These are phyloP conservation scores for Blastobasis lacticolella DNA, from an alignment of 2,888 invertebrate species.

Conservation along the genomic window DNA sequence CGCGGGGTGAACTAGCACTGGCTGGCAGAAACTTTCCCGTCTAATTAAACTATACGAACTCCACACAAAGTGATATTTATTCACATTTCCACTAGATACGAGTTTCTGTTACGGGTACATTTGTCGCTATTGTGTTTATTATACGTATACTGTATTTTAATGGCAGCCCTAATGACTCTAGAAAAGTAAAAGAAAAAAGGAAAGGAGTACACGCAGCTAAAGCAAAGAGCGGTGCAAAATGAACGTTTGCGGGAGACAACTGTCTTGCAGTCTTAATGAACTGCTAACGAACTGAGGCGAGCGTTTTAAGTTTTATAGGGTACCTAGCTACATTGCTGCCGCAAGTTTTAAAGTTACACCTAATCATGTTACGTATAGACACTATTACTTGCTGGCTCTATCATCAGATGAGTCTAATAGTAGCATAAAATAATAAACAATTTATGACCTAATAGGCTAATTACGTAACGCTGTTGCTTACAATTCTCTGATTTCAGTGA, in stretches of 20 bases:
- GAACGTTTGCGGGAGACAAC: slow-evolving; percentile 24
- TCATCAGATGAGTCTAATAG: no score
- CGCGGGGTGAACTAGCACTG: not conserved
- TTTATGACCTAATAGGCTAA: no score
- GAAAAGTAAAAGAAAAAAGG: no score
- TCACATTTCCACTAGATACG: slow-evolving; percentile 21
- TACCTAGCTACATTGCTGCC: no score
- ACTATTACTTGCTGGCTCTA: no score
- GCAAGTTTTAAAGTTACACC: no score
- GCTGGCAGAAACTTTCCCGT: slow-evolving; percentile 23
- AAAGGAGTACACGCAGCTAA: no score
- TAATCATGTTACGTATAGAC: no score
- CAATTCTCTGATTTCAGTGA: no score
- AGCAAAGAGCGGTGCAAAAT: slow-evolving; percentile 14
- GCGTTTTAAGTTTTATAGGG: slow-evolving; percentile 15
- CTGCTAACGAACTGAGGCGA: slow-evolving; percentile 36
- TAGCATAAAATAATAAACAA: no score
- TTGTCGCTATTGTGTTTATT: not conserved
- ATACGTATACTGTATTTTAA: not conserved
- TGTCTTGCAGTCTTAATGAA: slow-evolving; percentile 34
- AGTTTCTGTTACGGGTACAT: not conserved
- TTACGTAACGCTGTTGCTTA: no score
- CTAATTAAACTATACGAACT: slow-evolving; percentile 36
- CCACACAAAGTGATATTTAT: slow-evolving; percentile 41
- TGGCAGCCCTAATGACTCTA: not conserved